Evolutionary conservation across 92 coral and sea anemone species (phyloP), one percentile per base, ranked within the genome.

Genomic region (Diadumene lineata): DNA sequence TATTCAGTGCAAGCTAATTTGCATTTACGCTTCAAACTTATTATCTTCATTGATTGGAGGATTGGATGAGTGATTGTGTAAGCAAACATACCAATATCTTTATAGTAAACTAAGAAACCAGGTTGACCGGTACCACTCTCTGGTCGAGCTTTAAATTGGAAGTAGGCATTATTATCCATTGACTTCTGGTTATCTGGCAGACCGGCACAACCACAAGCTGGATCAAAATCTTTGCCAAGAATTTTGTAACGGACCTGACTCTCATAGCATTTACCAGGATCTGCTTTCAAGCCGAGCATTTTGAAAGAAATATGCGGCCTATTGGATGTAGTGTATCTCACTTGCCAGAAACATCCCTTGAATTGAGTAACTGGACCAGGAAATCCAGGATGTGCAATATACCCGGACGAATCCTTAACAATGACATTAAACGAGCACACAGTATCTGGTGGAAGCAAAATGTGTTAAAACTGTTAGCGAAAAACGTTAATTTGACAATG

Each of bases 351-450:
- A 23, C 58, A 53, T 3, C 19, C 19, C 19, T 53, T 53, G 58
- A 53, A 53, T 53, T 53, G 21, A 18, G n/a, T 11, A 1, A 11
- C 7, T 51, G 31, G 43, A 0, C 64, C 31, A 10, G 82, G 82
- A 25, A 77, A 77, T 23, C 73, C 82, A 7, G 65, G 64, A 58
- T 77, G 82, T 1, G 74, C 82, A 7, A 77, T 31, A 31, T 50
- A 77, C 7, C 82, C 82, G 1, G 68, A 63, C n/a, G n/a, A n/a
- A n/a, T n/a, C n/a, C n/a, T n/a, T 6, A 11, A 2, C 17, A 43
- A 50, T 15, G 22, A 18, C 11, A 64, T 26, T 50, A 30, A 50
- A 6, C 19, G 28, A 0, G 56, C 31, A 76, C 34, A 69, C 2
- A 30, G 17, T 24, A 21, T 28, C 24, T 11, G 60, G 23, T 24